Conservation (phyloP, 2,113 vertebrate species). For the Trogon melanurus region DNA sequence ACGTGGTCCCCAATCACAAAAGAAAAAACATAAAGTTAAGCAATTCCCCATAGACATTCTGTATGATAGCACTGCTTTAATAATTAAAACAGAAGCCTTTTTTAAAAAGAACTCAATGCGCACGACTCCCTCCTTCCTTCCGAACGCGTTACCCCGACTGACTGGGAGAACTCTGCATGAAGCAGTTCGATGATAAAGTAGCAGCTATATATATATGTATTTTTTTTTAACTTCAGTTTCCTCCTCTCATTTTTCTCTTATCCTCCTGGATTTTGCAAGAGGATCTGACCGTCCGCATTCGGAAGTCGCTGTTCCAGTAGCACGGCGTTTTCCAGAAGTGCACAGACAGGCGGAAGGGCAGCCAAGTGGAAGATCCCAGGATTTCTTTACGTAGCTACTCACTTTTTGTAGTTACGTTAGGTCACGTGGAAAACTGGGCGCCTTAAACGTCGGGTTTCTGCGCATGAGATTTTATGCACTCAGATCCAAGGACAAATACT, state of each 20-base stretch:
- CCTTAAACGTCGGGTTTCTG: not conserved
- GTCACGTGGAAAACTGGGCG: not conserved
- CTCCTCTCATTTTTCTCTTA: not conserved
- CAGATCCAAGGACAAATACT: not conserved
- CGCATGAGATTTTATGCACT: not conserved
- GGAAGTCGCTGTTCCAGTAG: not conserved
- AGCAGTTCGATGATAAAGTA: not conserved
- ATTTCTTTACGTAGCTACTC: not conserved
- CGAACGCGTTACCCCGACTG: not conserved
- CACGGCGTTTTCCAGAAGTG: not conserved
- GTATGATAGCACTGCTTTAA: conserved; percentile 52
- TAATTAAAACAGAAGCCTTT: conserved; percentile 64
- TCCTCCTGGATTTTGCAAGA: not conserved
- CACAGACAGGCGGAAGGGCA: not conserved
- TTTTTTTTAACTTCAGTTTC: not conserved
- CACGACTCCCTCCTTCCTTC: not conserved
- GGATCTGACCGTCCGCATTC: not conserved
- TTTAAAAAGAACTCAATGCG: not conserved
- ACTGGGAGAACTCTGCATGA: not conserved
- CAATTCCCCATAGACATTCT: conserved; percentile 26
- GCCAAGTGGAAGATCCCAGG: not conserved
- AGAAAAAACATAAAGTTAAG: conserved; percentile 62
- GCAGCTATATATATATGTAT: not conserved
- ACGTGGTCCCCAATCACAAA: not conserved
- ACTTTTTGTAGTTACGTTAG: not conserved